phyloP scores from a whole-genome alignment of 2,888 invertebrate species.

The Tenodera sinensis region DNA sequence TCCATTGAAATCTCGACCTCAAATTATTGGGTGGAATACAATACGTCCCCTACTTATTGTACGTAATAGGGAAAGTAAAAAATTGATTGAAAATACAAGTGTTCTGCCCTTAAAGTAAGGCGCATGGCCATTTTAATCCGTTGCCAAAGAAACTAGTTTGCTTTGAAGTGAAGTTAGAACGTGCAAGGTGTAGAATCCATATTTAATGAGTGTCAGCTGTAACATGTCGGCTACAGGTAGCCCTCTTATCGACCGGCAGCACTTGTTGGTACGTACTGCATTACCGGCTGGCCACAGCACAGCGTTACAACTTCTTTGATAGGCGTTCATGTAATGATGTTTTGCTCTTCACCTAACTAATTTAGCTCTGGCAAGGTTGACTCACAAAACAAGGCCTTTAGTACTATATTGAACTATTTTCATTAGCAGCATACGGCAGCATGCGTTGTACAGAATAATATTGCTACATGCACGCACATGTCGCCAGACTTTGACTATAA shows the following conservation, averaged over 20 bases:
- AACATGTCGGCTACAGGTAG: neutral
- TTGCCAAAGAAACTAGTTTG: neutral
- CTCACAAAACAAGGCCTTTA: too few relatives aligned
- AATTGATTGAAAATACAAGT: too few relatives aligned
- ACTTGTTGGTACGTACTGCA: neutral
- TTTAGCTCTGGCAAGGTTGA: neutral
- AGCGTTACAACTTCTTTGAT: neutral
- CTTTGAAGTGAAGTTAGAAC: neutral
- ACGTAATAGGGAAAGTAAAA: too few relatives aligned
- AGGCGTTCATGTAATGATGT: neutral
- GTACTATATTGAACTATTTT: too few relatives aligned
- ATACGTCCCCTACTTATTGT: too few relatives aligned
- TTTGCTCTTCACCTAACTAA: neutral
- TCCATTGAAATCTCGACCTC: too few relatives aligned
- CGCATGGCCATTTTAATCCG: neutral
- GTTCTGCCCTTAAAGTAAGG: neutral
- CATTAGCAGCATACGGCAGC: too few relatives aligned
- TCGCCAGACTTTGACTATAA: too few relatives aligned
- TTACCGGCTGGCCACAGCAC: neutral
- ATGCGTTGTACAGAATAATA: too few relatives aligned
- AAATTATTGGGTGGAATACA: too few relatives aligned
- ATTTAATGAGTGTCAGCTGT: neutral
- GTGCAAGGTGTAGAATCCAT: neutral
- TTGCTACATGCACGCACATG: too few relatives aligned
- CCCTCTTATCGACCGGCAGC: neutral